Percentiles rank a stretch among this genome's conserved stretches.
Evolutionary conservation across 2,113 vertebrate species (phyloP).

Genomic region (Pseudois nayaur): DNA sequence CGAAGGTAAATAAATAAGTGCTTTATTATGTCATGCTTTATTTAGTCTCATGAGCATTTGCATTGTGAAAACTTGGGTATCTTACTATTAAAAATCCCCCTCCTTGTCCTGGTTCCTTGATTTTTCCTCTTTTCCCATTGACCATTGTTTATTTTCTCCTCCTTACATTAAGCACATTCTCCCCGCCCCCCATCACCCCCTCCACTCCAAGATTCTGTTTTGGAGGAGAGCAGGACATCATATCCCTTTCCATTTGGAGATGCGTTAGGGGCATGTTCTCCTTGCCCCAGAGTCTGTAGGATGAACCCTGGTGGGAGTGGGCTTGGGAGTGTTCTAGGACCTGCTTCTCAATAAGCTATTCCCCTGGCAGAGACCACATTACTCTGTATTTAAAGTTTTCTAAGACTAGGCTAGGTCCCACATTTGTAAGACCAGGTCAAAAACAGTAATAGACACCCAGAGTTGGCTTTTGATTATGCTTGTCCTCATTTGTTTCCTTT

Average conservation of each 20-base stretch:
- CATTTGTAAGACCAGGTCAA: background rate
- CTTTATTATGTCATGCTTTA: background rate
- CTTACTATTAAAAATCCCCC: background rate
- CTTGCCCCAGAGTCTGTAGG: background rate
- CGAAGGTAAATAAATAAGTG: background rate
- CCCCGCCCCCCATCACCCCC: accelerated
- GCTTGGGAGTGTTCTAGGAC: background rate
- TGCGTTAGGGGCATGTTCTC: background rate
- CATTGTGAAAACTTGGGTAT: background rate
- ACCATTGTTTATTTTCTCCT: background rate
- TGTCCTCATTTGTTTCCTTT: background rate
- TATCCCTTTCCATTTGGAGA: background rate
- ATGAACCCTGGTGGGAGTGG: background rate
- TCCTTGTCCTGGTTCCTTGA: background rate
- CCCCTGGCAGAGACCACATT: background rate
- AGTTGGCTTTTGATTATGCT: background rate
- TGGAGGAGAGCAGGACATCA: background rate
- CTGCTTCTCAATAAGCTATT: background rate
- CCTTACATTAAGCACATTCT: background rate
- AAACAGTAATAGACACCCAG: background rate
- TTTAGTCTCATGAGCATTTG: background rate
- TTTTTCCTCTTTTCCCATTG: background rate
- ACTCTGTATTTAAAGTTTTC: background rate
- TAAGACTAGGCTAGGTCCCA: background rate
- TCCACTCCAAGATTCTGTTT: background rate